phyloP scores from a whole-genome alignment of 2,888 invertebrate genomes.

The Isotomurus palustris region DNA sequence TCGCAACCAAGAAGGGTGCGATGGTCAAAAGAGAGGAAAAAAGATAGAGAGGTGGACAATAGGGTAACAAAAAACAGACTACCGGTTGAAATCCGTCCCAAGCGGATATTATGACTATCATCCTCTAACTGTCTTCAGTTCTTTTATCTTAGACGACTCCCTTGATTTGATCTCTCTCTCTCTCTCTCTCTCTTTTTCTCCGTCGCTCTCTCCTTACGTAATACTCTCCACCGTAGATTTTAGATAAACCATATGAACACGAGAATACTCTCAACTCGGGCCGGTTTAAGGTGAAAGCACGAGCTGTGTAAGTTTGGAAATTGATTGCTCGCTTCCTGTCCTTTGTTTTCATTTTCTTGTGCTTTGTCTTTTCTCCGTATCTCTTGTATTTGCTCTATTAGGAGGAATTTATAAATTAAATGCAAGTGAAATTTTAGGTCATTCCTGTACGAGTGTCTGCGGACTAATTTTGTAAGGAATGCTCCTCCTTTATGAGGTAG shows the following conservation, averaged over 20 bases:
- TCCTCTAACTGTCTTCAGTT: slow-evolving; percentile 9
- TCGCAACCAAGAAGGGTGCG: too few species aligned
- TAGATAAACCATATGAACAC: too few species aligned
- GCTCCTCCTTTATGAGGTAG: background rate
- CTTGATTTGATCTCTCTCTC: slow-evolving; percentile 10
- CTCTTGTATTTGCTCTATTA: too few species aligned
- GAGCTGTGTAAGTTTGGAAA: background rate
- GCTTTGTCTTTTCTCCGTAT: too few species aligned
- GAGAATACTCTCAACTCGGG: too few species aligned
- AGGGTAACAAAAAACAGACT: slow-evolving; percentile 4
- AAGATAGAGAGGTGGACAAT: background rate
- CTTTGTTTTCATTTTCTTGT: too few species aligned
- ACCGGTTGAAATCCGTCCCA: slow-evolving; percentile 4
- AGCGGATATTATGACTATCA: slow-evolving; percentile 12
- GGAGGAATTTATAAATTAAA: too few species aligned
- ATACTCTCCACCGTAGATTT: background rate
- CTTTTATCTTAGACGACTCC: slow-evolving; percentile 8
- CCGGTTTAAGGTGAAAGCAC: too few species aligned
- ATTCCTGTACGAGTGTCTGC: background rate
- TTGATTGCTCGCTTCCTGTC: too few species aligned
- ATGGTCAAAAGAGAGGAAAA: background rate
- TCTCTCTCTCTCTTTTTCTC: slow-evolving; percentile 1
- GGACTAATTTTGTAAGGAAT: background rate
- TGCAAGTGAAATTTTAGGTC: too few species aligned
- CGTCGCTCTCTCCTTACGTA: slow-evolving; percentile 1